phyloP scores from a whole-genome alignment of 2,888 invertebrate genomes.

The Anticlea derivata region DNA sequence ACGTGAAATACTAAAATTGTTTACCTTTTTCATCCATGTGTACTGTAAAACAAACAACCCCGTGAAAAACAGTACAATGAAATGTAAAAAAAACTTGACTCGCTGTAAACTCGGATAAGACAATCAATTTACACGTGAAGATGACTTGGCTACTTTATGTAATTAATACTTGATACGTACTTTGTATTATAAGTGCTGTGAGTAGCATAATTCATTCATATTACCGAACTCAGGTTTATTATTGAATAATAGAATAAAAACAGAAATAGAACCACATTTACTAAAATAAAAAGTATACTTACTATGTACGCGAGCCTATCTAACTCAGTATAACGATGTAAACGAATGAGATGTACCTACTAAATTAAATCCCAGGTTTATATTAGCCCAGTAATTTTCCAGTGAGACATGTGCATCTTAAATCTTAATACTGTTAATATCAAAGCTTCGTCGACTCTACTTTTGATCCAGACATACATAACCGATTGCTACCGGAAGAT shows the following conservation, averaged over 20 bases:
- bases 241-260: no score
- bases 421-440: not conserved
- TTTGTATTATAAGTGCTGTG: no score
- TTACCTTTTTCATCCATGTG: conserved; percentile 28
- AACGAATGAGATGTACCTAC: no score
- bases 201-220: not conserved
- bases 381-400: no score
- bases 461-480: not conserved
- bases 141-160: not conserved
- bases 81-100: no score
- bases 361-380: no score
- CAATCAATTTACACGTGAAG: not conserved
- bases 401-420: no score
- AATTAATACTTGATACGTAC: not conserved
- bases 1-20: conserved; percentile 23
- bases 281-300: no score
- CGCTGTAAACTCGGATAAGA: no score
- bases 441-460: not conserved
- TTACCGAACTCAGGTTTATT: not conserved
- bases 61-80: conserved; percentile 11
- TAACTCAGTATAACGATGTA: no score
- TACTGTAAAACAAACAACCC: conserved; percentile 29
- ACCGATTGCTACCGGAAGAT: not conserved
- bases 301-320: no score
- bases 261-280: no score